Conservation (phyloP, 2,113 vertebrate species). For the Rhinogobius similis region DNA sequence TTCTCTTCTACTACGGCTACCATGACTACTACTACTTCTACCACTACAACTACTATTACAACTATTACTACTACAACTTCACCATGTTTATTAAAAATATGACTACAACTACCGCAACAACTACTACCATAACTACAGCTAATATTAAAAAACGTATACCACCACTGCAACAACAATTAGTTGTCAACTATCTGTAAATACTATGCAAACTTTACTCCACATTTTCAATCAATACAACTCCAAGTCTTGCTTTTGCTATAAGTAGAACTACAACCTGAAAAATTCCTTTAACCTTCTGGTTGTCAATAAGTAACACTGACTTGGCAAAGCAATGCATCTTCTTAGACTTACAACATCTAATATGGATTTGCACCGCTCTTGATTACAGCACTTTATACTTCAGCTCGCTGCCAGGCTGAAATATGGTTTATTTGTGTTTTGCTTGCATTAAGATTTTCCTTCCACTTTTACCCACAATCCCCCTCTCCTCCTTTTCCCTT, state of each 20-base stretch:
- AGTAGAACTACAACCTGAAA: background rate
- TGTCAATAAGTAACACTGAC: background rate
- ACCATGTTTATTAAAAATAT: too few relatives aligned
- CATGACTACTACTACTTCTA: too few relatives aligned
- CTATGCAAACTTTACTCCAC: background rate
- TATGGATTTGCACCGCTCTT: background rate
- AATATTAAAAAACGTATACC: too few relatives aligned
- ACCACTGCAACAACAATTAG: too few relatives aligned
- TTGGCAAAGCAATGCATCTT: background rate
- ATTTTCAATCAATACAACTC: background rate
- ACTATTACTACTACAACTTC: too few relatives aligned
- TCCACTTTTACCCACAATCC: slow-evolving; percentile 15
- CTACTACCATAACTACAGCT: too few relatives aligned
- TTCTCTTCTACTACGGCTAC: too few relatives aligned
- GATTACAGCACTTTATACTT: background rate
- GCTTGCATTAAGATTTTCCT: slow-evolving; percentile 1
- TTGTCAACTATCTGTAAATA: too few relatives aligned
- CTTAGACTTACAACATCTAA: background rate
- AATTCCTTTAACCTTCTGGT: background rate
- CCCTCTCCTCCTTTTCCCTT: slow-evolving; percentile 47
- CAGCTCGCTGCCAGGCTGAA: slow-evolving; percentile 35
- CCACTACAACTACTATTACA: too few relatives aligned
- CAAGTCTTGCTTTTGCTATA: background rate
- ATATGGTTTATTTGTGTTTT: slow-evolving; percentile 41
- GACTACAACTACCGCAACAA: too few relatives aligned